Evolutionary conservation across 2,888 invertebrate species (phyloP).

Genomic region (Tupiocoris notatus): DNA sequence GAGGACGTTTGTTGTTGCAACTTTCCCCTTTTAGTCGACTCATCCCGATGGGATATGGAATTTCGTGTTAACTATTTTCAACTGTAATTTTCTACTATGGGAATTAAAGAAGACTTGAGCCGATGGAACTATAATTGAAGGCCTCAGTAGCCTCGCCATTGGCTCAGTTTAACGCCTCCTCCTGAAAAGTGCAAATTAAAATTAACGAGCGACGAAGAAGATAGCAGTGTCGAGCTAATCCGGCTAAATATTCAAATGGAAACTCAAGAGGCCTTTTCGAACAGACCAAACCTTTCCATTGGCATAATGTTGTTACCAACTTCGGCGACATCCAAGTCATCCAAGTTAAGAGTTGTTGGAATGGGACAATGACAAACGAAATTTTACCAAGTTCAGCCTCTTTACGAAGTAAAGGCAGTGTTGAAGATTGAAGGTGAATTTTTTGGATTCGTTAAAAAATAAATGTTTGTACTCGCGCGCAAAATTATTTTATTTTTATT

Average conservation of each 20-base stretch:
- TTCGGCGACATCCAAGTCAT: neutral
- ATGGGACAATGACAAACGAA: neutral
- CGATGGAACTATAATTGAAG: neutral
- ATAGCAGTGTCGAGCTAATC: neutral
- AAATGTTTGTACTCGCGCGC: too few relatives aligned
- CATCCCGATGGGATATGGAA: too few relatives aligned
- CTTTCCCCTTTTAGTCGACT: conserved; percentile 34
- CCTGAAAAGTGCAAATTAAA: conserved; percentile 24
- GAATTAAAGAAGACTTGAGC: too few relatives aligned
- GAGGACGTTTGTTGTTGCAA: conserved; percentile 33
- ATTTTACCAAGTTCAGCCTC: neutral
- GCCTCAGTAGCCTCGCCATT: conserved; percentile 17
- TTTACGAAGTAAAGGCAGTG: too few relatives aligned
- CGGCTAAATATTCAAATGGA: conserved; percentile 27
- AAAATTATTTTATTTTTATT: too few relatives aligned
- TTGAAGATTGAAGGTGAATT: too few relatives aligned
- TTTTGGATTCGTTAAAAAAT: too few relatives aligned
- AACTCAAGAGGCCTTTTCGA: neutral
- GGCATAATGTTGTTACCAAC: conserved; percentile 13
- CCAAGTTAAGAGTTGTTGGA: neutral
- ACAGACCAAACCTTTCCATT: neutral
- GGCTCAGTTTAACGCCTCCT: conserved; percentile 32
- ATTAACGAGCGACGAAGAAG: conserved; percentile 25
- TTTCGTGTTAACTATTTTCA: too few relatives aligned
- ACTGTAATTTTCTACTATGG: too few relatives aligned